These are phyloP conservation scores for Drosophila gaucha DNA, from an alignment of 2,888 invertebrate genomes.

Conservation along the genomic window DNA sequence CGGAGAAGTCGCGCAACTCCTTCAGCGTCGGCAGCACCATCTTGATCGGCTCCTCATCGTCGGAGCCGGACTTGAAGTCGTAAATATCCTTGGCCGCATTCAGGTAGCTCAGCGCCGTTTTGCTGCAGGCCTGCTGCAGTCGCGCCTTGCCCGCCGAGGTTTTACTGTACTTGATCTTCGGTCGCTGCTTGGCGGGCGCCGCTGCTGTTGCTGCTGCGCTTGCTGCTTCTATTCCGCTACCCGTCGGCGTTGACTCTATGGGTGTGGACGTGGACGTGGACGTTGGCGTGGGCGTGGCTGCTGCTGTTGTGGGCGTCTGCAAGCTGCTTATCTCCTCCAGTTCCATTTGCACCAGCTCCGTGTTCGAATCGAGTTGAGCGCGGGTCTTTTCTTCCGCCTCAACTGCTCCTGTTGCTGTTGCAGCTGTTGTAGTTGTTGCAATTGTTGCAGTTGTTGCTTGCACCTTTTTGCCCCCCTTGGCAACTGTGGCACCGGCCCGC, in stretches of 20 bases:
- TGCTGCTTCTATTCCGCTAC: slow-evolving; percentile 11
- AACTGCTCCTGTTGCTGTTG: slow-evolving; percentile 3
- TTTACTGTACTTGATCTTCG: slow-evolving; percentile 66
- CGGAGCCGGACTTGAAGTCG: slow-evolving; percentile 84
- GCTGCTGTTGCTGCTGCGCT: not conserved
- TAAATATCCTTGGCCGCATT: slow-evolving; percentile 79
- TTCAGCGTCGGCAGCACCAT: slow-evolving; percentile 83
- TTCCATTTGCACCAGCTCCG: slow-evolving; percentile 81
- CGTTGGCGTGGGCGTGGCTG: slow-evolving; percentile 24
- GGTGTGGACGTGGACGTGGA: slow-evolving; percentile 21
- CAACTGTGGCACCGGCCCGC: not conserved
- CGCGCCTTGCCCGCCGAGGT: slow-evolving; percentile 64
- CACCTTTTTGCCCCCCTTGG: slow-evolving; percentile 41
- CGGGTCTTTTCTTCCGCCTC: slow-evolving; percentile 12
- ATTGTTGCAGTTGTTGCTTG: slow-evolving; percentile 7
- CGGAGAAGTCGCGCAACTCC: slow-evolving; percentile 82
- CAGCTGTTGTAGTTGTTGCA: not conserved
- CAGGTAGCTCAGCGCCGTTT: slow-evolving; percentile 20
- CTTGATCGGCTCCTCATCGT: slow-evolving; percentile 84
- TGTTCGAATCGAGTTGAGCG: slow-evolving; percentile 71
- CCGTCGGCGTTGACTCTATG: slow-evolving; percentile 34
- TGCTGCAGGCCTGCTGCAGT: slow-evolving; percentile 51
- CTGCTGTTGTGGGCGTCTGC: not conserved
- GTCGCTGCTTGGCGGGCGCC: slow-evolving; percentile 51
- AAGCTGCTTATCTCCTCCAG: slow-evolving; percentile 69